Base-by-base conservation (phyloP, 2,797 vertebrate species). In the Acanthiza pusilla region DNA sequence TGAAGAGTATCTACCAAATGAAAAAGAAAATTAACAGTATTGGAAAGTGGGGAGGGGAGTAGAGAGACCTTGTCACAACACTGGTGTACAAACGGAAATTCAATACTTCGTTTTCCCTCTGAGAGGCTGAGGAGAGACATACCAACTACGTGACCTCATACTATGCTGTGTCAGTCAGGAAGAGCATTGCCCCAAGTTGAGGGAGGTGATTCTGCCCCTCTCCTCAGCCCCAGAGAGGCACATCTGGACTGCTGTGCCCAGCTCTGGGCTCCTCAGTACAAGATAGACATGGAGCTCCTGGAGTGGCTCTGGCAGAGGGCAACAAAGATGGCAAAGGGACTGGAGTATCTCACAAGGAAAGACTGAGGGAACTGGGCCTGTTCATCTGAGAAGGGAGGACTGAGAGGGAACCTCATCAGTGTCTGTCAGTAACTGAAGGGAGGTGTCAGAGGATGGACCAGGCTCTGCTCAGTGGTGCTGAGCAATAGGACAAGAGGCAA, bases 291-390 rank as follows among this genome's bases (percentile, higher is more conserved):
- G 17, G 40, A 74, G 22, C 22, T 74, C 34, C 48, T 47, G 47
- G 30, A 47, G 8, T 3, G 0, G 26, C 15, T 34, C 54, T 40
- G 40, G 47, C 1, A 1, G 26, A 61, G 11, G 26, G 3, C 18
- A 38, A 55, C 30, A 42, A 53, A 74, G 32, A 42, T 5, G 4
- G 30, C 32, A 21, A 53, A 34, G 18, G 34, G 26, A 66, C 42
- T 20, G 48, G 40, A 54, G 15, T 26, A 55, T 32, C 25, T 68
- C 54, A 61, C 3, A 2, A 42, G 34, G 26, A 75, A 68, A 75
- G 34, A 22, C 34, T 54, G 48, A 42, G 18, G 30, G 36, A 42
- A 21, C 11, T 42, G 26, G 13, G 22, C 4, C 26, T 54, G 16
- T 23, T 61, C 30, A 32, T 36, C 18, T 3, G 2, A 38, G 30